Base-by-base conservation (phyloP, 2,113 vertebrate genomes). In the Rhynchomys soricoides region DNA sequence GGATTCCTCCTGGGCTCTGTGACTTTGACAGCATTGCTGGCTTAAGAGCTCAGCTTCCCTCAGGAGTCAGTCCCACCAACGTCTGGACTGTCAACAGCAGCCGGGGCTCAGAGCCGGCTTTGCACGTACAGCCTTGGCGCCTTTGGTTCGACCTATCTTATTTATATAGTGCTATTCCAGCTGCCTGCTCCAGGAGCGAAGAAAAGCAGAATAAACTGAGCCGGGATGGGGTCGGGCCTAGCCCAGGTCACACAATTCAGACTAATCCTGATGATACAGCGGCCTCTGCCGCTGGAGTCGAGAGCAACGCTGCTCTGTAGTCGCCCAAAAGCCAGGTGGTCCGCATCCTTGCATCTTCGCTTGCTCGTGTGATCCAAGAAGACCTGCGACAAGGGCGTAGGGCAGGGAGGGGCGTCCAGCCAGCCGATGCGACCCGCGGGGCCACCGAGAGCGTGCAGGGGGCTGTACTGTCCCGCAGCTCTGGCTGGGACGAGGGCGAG, bases 121-220 rank as follows among this genome's bases (percentile, higher is more conserved):
- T n/a, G 52, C 17, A 37, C 19, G 1, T 17, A 29, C 24, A 83
- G 19, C 57, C 1, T 55, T 34, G 37, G 2, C 48, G 5, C 21
- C 64, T 24, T 9, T 48, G 4, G 74, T 3, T 10, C 78, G 64
- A 21, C 77, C 24, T 12, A 1, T 75, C 70, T 70, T 75, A 8
- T 16, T n/a, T 22, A 70, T 52, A 11, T 21, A 15, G n/a, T 21
- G 13, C 59, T 10, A 31, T 88, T 34, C 10, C 2, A 88, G 86
- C 68, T 55, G 70, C n/a, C n/a, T 43, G 6, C 68, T 45, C 7
- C 13, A 55, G 57, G 34, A 81, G 31, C 19, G 15, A 52, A 52
- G 64, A n/a, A 81, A 79, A n/a, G 74, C n/a, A 26, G 64, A 40
- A 34, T 34, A 70, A 85, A 91, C 75, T 45, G 70, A 94, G 94